phyloP scores from a whole-genome alignment of 92 coral and sea anemone species.

The Porites divaricata region DNA sequence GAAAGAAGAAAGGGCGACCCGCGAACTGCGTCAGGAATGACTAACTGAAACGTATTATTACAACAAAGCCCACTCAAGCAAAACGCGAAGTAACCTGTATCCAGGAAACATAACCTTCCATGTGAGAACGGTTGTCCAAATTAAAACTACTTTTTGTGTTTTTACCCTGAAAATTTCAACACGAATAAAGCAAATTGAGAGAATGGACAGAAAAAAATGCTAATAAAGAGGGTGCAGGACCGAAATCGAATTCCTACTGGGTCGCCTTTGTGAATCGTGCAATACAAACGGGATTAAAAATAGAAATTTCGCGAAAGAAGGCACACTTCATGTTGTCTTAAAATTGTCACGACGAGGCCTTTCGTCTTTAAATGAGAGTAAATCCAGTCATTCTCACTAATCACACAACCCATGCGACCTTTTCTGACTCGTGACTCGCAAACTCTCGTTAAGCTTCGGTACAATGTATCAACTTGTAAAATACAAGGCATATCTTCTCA shows the following conservation, averaged over 20 bases:
- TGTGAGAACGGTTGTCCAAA: too few relatives aligned
- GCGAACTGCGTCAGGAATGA: conserved; percentile 5
- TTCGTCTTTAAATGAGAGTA: not conserved
- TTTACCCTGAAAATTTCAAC: not conserved
- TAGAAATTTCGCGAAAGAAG: conserved; percentile 37
- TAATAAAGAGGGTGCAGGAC: not conserved
- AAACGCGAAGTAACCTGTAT: not conserved
- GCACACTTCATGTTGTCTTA: not conserved
- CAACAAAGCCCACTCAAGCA: not conserved
- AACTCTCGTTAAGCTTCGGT: not conserved
- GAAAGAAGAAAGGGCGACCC: conserved; percentile 14
- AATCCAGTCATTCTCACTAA: not conserved
- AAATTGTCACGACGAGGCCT: not conserved
- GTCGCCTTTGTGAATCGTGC: not conserved
- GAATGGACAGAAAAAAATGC: not conserved
- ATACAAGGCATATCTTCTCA: not conserved
- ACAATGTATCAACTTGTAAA: conserved; percentile 17
- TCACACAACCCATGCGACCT: not conserved
- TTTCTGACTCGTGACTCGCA: not conserved
- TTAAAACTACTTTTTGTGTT: too few relatives aligned
- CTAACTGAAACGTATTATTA: conserved; percentile 3
- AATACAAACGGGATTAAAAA: conserved; percentile 15
- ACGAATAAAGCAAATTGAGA: not conserved
- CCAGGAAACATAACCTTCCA: not conserved
- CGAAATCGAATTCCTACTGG: conserved; percentile 12